Percentiles rank a stretch among this genome's conserved stretches.
phyloP scores from a whole-genome alignment of 2,113 vertebrate genomes.

The Platichthys flesus region DNA sequence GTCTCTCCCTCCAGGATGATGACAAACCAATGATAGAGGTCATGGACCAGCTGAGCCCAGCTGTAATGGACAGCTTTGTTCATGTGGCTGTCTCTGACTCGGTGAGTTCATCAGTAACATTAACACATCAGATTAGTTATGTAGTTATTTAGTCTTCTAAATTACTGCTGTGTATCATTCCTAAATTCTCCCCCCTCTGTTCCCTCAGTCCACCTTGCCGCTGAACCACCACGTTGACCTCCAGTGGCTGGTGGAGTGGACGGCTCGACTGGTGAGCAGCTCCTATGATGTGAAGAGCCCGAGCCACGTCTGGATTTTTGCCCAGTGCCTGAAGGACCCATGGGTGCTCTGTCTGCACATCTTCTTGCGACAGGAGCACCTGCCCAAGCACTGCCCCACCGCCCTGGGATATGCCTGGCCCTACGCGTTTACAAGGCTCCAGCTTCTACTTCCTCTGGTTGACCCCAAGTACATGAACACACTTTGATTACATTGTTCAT shows the following conservation, averaged over 20 bases:
- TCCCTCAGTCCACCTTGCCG: constrained; percentile 86
- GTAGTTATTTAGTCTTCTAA: no score
- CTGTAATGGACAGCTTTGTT: constrained; percentile 96
- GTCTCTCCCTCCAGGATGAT: constrained; percentile 86
- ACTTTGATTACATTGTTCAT: not conserved
- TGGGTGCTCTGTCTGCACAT: constrained; percentile 99
- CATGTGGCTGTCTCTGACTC: constrained; percentile 96
- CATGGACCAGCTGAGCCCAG: constrained; percentile 97
- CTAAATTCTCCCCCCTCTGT: not conserved
- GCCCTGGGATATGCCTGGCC: constrained; percentile 99
- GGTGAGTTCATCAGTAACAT: constrained; percentile 78
- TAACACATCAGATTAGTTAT: not conserved
- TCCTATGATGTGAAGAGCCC: constrained; percentile 98
- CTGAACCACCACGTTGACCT: constrained; percentile 94
- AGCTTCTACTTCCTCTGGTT: constrained; percentile 94
- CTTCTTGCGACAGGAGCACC: constrained; percentile 95
- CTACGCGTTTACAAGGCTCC: constrained; percentile 93
- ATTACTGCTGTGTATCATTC: not conserved
- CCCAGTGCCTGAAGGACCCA: constrained; percentile 95
- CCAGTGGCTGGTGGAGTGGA: constrained; percentile 98
- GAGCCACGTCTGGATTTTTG: constrained; percentile 98
- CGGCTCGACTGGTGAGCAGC: constrained; percentile 94
- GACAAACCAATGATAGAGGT: constrained; percentile 99
- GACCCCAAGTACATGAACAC: constrained; percentile 90
- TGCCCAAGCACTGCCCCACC: constrained; percentile 95